These are phyloP conservation scores for Ischnura elegans DNA, from an alignment of 2,888 invertebrate species.

Conservation along the genomic window DNA sequence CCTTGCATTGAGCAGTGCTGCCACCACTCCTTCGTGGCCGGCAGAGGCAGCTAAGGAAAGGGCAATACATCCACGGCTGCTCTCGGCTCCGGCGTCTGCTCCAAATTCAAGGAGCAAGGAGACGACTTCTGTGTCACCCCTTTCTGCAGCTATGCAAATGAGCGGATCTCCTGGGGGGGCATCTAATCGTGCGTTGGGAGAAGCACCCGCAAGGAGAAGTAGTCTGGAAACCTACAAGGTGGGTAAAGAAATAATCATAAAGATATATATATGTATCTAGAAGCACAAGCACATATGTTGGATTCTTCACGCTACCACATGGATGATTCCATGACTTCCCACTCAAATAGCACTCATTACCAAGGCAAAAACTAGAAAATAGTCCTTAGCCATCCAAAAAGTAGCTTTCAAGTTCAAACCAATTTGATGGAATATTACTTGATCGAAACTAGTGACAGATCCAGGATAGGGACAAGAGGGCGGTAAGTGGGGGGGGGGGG, in stretches of 20 bases:
- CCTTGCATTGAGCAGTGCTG: slow-evolving; percentile 54
- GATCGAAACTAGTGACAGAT: too few species aligned
- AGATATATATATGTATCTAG: neutral
- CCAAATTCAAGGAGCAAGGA: slow-evolving; percentile 94
- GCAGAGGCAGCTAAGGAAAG: slow-evolving; percentile 91
- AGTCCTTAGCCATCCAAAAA: too few species aligned
- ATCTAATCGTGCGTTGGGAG: slow-evolving; percentile 88
- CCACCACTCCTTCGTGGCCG: slow-evolving; percentile 88
- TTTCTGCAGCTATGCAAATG: slow-evolving; percentile 92
- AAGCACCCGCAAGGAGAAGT: slow-evolving; percentile 92
- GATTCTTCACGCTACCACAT: too few species aligned
- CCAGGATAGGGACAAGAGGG: too few species aligned
- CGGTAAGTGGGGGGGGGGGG: too few species aligned
- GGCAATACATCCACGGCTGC: slow-evolving; percentile 93
- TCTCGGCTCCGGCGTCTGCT: slow-evolving; percentile 91
- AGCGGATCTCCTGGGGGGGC: slow-evolving; percentile 87
- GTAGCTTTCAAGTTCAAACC: too few species aligned
- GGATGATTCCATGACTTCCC: too few species aligned
- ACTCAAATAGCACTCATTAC: too few species aligned
- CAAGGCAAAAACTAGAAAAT: too few species aligned
- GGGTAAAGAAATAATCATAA: slow-evolving; percentile 32
- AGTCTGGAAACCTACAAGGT: slow-evolving; percentile 87
- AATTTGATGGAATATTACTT: too few species aligned
- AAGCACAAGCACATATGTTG: neutral
- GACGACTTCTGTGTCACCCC: slow-evolving; percentile 96